These are phyloP conservation scores for Procambarus clarkii DNA, from an alignment of 1,140 invertebrate species.

Conservation along the genomic window DNA sequence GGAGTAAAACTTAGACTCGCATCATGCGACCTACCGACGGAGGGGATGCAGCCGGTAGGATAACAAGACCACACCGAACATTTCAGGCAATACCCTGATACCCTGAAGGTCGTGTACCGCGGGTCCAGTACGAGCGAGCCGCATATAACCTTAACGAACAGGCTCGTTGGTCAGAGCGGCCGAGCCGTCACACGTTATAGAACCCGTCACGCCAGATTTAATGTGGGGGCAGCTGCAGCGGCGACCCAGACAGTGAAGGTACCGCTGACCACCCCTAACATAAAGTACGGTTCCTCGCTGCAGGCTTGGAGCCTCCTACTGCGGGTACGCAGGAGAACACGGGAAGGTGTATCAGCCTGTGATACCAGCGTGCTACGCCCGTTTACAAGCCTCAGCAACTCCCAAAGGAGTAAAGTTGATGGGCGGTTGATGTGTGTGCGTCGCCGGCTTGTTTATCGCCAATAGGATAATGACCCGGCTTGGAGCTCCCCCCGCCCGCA, in stretches of 20 bases:
- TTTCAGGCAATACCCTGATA: not conserved
- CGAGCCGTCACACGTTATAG: not conserved
- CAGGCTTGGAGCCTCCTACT: too few relatives aligned
- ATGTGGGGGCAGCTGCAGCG: not conserved
- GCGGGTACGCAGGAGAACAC: too few relatives aligned
- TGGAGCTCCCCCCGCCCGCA: not conserved
- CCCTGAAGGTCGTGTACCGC: not conserved
- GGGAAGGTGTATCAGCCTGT: too few relatives aligned
- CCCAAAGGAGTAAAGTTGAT: not conserved
- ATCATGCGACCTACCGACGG: not conserved
- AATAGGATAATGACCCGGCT: constrained; percentile 2
- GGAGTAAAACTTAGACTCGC: not conserved
- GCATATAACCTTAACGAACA: not conserved
- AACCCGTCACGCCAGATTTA: constrained; percentile 2
- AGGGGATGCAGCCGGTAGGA: not conserved
- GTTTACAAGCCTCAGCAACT: not conserved
- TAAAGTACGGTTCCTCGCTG: too few relatives aligned
- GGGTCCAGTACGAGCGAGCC: not conserved
- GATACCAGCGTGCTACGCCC: not conserved
- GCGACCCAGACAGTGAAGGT: not conserved
- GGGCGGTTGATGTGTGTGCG: not conserved
- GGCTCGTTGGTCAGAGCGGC: not conserved
- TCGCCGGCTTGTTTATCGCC: not conserved
- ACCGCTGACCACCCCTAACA: too few relatives aligned
- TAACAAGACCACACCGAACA: not conserved